Evolutionary conservation across 2,888 invertebrate genomes (phyloP), one percentile per base, ranked within the genome.

Genomic region (Tenthredo amoena): DNA sequence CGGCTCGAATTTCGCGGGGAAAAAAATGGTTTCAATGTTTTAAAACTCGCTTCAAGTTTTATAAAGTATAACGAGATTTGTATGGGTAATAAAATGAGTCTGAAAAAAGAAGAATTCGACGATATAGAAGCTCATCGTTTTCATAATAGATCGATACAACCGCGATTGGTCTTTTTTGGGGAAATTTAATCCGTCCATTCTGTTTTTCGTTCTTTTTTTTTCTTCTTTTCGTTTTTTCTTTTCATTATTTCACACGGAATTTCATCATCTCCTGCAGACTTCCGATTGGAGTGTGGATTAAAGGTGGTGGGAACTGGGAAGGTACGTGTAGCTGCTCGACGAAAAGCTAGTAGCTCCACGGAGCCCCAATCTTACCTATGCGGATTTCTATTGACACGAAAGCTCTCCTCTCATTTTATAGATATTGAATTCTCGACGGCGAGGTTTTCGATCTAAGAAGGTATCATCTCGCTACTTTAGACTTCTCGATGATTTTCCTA

Each of bases 211-310:
- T 71, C 15, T 34, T 34, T 68, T 68, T 34, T 5, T 12, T 31
- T 68, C 7, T n/a, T 12, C 4, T 55, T n/a, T 1, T 55, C 15
- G 1, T 62, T 62, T n/a, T 21, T 62, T 62, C 1, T 71, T 6
- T n/a, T 37, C 71, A 12, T 71, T 34, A 37, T 9, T 71, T 37
- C 71, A 6, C 15, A 71, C 6, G n/a, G 55, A 37, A 37, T 37
- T 37, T 71, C 71, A 71, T 71, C 37, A 10, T 37, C 34, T 71
- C n/a, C n/a, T 37, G 71, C 37, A n/a, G 71, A 18, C 12, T 26
- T 47, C 76, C 76, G 76, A 76, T 76, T 47, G 76, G 47, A 76
- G 76, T 76, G 47, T 9, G 76, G 47, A 76, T 76, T 76, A 76
- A 47, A 76, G 47, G 40, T 21, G 10, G 31, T 65, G 21, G 15